Evolutionary conservation across 1,140 invertebrate genomes (phyloP).

Genomic region (Meloidogyne exigua): DNA sequence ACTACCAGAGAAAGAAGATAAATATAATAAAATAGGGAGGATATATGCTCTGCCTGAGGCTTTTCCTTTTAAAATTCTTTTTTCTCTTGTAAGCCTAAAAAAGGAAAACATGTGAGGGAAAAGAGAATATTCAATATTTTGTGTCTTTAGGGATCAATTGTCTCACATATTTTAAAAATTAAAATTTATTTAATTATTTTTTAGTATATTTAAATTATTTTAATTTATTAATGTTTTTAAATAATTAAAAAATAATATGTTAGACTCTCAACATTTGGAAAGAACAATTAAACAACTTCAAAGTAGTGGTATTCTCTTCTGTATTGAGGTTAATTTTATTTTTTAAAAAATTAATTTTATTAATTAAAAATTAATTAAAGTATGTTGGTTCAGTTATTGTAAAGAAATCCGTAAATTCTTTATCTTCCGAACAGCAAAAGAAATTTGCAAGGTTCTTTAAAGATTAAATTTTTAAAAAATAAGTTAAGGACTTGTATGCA

Average conservation of each 20-base stretch:
- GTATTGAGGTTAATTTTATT: not conserved
- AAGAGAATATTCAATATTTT: too few relatives aligned
- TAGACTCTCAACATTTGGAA: not conserved
- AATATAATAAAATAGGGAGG: not conserved
- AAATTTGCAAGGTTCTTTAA: conserved; percentile 9
- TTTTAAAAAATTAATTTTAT: not conserved
- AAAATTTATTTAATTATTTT: not conserved
- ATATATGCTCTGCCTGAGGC: not conserved
- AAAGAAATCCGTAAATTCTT: conserved; percentile 14
- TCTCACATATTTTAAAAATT: too few relatives aligned
- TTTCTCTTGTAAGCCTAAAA: not conserved
- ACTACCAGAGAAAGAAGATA: not conserved
- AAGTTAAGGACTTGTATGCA: conserved; percentile 3
- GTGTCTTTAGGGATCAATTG: too few relatives aligned
- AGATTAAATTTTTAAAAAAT: not conserved
- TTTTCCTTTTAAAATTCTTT: not conserved
- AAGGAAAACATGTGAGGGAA: too few relatives aligned
- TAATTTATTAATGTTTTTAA: not conserved
- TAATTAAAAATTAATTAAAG: not conserved
- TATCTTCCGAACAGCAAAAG: not conserved
- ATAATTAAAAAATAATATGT: not conserved
- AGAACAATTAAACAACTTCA: conserved; percentile 6
- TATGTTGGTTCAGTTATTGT: conserved; percentile 10
- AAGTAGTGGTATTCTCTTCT: conserved; percentile 11
- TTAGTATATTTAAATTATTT: not conserved